These are phyloP conservation scores for Drosophila subsilvestris DNA, from an alignment of 2,888 invertebrate genomes.

Conservation along the genomic window DNA sequence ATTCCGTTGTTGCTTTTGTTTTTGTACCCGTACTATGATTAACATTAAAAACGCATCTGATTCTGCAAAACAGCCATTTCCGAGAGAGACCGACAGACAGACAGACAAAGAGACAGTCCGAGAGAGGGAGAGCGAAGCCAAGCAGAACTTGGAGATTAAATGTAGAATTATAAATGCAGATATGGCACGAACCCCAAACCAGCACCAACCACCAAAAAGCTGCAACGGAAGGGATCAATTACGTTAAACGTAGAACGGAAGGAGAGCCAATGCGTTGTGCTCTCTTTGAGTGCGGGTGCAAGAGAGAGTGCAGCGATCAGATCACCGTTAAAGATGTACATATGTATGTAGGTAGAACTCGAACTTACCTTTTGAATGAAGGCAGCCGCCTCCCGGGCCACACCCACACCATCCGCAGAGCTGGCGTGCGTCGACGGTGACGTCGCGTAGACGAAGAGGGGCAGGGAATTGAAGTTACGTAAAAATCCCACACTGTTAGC, in stretches of 20 bases:
- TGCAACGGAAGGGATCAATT: conserved; percentile 70
- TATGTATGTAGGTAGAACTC: conserved; percentile 2
- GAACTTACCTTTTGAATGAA: conserved; percentile 67
- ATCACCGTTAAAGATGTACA: background rate
- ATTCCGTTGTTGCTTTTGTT: conserved; percentile 24
- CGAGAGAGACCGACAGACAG: conserved; percentile 11
- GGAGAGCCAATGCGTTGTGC: conserved; percentile 20
- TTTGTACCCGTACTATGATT: conserved; percentile 46
- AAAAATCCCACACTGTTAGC: conserved; percentile 63
- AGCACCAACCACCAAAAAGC: conserved; percentile 5
- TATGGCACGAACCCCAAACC: conserved; percentile 49
- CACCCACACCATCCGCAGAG: conserved; percentile 81
- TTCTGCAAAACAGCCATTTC: conserved; percentile 54
- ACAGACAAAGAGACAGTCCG: background rate
- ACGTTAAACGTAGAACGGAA: conserved; percentile 58
- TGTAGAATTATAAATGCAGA: conserved; percentile 43
- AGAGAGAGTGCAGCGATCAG: background rate
- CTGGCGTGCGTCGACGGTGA: conserved; percentile 80
- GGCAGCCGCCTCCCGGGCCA: conserved; percentile 71
- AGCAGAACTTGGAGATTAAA: conserved; percentile 55
- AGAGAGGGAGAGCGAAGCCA: conserved; percentile 35
- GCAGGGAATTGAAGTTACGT: conserved; percentile 80
- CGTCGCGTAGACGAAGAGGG: conserved; percentile 80
- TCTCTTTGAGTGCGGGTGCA: conserved; percentile 3
- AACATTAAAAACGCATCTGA: conserved; percentile 70